These are phyloP conservation scores for Prochilodus magdalenae DNA, from an alignment of 2,113 vertebrate species.

Conservation along the genomic window DNA sequence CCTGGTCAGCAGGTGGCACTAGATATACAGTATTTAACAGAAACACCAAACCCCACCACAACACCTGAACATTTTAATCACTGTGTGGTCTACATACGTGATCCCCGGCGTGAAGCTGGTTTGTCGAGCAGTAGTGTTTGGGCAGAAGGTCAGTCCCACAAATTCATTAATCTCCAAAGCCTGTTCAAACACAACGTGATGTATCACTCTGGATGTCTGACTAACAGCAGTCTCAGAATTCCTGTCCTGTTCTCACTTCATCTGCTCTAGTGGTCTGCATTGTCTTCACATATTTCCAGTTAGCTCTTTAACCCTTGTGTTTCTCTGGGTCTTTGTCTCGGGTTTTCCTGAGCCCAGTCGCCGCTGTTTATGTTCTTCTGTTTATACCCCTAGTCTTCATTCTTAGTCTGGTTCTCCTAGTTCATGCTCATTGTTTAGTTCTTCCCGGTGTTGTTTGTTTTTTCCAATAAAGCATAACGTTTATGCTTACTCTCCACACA, in stretches of 20 bases:
- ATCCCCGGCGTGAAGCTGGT: slow-evolving; percentile 53
- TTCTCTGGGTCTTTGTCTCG: too few species aligned
- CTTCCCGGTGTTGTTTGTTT: too few species aligned
- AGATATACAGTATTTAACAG: not conserved
- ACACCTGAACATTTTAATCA: not conserved
- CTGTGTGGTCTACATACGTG: slow-evolving; percentile 64
- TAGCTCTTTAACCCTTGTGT: too few species aligned
- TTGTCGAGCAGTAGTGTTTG: slow-evolving; percentile 15
- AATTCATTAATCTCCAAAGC: slow-evolving; percentile 90
- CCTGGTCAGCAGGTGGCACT: slow-evolving; percentile 19
- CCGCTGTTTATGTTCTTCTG: too few species aligned
- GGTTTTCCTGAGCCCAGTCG: too few species aligned
- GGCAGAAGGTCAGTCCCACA: slow-evolving; percentile 82
- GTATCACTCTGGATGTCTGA: not conserved
- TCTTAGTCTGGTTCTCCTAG: too few species aligned
- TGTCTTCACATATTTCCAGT: too few species aligned
- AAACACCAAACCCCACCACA: not conserved
- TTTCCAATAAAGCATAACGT: too few species aligned
- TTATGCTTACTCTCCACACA: too few species aligned
- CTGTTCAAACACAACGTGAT: slow-evolving; percentile 66
- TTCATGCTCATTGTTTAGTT: too few species aligned
- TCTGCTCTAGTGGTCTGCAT: too few species aligned
- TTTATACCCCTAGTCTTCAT: too few species aligned
- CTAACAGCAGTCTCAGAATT: not conserved
- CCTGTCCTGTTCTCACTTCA: not conserved